Evolutionary conservation across 2,888 invertebrate genomes (phyloP).

Genomic region (Orchesella flavescens): DNA sequence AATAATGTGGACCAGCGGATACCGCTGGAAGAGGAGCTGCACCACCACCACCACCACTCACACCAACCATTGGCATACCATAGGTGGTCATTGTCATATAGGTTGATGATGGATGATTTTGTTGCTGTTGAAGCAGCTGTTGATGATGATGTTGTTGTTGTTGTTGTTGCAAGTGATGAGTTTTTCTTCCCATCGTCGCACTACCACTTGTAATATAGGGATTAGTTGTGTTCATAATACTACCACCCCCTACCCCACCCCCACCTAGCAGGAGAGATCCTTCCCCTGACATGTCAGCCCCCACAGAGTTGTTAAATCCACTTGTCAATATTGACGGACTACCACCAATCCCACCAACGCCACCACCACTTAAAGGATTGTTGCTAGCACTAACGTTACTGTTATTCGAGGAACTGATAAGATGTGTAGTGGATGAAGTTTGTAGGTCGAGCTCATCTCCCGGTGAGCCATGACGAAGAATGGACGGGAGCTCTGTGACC

Average conservation of each 20-base stretch:
- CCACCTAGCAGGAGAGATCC: conserved; percentile 41
- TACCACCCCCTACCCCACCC: conserved; percentile 18
- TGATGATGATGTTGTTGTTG: conserved; percentile 23
- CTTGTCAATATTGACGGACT: conserved; percentile 48
- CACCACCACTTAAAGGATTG: conserved; percentile 24
- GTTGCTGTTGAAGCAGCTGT: conserved; percentile 17
- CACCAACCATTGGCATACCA: conserved; percentile 42
- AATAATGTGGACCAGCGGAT: conserved; percentile 24
- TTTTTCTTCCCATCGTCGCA: conserved; percentile 44
- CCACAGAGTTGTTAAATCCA: conserved; percentile 13
- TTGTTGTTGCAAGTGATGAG: conserved; percentile 29
- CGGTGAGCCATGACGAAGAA: conserved; percentile 63
- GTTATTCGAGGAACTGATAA: conserved; percentile 41
- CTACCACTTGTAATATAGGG: conserved; percentile 48
- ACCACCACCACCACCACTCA: neutral
- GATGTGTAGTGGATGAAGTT: conserved; percentile 55
- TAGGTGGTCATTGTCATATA: conserved; percentile 49
- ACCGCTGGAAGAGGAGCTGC: conserved; percentile 15
- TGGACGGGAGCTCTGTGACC: conserved; percentile 69
- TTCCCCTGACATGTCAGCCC: conserved; percentile 36
- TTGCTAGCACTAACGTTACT: conserved; percentile 23
- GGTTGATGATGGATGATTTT: conserved; percentile 49
- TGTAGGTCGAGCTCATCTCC: conserved; percentile 65
- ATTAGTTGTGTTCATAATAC: conserved; percentile 23
- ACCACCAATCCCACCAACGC: conserved; percentile 26